Base-by-base conservation (phyloP, 1,140 invertebrate genomes). In the Drosophila dunni region DNA sequence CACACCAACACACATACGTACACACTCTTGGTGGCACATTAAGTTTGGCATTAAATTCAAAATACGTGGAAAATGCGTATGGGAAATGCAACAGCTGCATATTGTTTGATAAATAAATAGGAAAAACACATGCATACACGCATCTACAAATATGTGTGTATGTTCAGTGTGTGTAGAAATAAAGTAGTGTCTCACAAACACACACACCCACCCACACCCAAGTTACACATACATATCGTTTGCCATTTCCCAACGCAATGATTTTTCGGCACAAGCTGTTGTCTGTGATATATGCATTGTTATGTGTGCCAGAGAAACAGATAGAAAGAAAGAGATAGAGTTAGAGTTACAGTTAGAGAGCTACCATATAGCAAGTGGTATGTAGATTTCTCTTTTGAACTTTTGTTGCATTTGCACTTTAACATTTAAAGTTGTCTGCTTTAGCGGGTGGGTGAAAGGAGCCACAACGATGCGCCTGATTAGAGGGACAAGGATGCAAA, bases 31-130 rank as follows among this genome's bases (percentile, higher is more conserved):
- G 63, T 57, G 63, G 40, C 38, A 63, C 64, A 66, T 80, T 84
- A 65, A 69, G 77, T 75, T 81, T 64, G 65, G 61, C 68, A 80
- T 77, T 66, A 74, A 69, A 78, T 63, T 67, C 46, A 68, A 67
- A 73, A 84, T 70, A 81, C 62, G 62, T 78, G 58, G 57, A 44
- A 69, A 80, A 80, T 70, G 70, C 75, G 71, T 81, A 75, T 81
- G 79, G 79, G 75, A 81, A 82, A 81, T 82, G 80, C 75, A 82
- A 72, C 80, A 83, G 75, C 66, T 82, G 71, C 79, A 83, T 72
- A 67, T 77, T 81, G 79, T 81, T 81, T 81, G 78, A 82, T 82
- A 79, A 82, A 83, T 82, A 82, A 82, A 82, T 79, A 72, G 65
- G 58, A 60, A 75, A 78, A 61, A 74, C 70, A 65, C 44, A 70